Conservation (phyloP, 1,140 invertebrate genomes). For the Metopolophium dirhodum region DNA sequence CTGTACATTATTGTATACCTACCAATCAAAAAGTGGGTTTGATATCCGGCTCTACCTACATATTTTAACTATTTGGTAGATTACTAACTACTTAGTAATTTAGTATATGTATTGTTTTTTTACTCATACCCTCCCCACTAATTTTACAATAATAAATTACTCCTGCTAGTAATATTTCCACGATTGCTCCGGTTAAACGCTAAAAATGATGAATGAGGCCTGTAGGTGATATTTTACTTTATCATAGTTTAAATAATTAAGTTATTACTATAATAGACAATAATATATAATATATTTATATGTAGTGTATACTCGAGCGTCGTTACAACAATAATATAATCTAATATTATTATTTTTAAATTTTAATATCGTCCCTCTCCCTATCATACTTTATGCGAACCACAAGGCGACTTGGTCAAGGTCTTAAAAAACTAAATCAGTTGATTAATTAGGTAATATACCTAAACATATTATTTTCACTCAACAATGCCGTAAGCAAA, state of each 20-base stretch:
- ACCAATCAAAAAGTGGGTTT: background rate
- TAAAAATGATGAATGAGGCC: slow-evolving; percentile 49
- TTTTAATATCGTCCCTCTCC: background rate
- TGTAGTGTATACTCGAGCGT: background rate
- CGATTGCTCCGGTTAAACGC: slow-evolving; percentile 7
- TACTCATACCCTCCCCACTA: background rate
- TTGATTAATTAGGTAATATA: too few species aligned
- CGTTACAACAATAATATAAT: background rate
- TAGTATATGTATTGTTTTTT: background rate
- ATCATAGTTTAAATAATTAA: slow-evolving; percentile 5
- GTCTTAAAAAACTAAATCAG: background rate
- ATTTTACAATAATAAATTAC: background rate
- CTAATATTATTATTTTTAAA: background rate
- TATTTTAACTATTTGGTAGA: slow-evolving; percentile 11
- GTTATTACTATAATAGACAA: background rate
- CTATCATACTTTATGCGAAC: background rate
- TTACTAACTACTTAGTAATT: background rate
- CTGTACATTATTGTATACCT: background rate
- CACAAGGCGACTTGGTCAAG: background rate
- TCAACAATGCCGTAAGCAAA: background rate
- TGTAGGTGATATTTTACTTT: background rate
- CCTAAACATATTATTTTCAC: too few species aligned
- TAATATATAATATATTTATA: slow-evolving; percentile 14
- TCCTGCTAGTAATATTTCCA: background rate
- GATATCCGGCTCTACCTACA: background rate